Percentiles rank a stretch among this genome's conserved stretches.
phyloP scores from a whole-genome alignment of 2,888 invertebrate genomes.

The Dolichopus griseipennis region DNA sequence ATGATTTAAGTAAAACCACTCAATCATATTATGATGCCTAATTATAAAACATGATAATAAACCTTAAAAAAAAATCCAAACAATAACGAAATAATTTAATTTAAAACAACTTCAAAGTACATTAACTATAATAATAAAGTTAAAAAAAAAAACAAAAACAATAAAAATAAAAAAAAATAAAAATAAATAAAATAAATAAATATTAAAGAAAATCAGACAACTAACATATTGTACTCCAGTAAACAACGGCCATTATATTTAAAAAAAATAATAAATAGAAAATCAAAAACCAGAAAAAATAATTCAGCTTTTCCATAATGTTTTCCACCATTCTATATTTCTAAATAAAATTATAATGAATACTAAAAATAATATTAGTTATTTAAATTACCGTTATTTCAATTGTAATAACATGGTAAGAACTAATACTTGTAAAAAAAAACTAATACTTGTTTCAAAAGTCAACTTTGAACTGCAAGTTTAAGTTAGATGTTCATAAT shows the following conservation, averaged over 20 bases:
- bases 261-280: too few species aligned
- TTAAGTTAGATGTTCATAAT: too few species aligned
- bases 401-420: too few species aligned
- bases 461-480: too few species aligned
- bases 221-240: not conserved
- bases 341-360: too few species aligned
- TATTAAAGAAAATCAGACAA: slow-evolving; percentile 1
- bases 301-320: not conserved
- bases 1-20: not conserved
- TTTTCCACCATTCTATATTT: too few species aligned
- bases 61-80: not conserved
- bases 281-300: not conserved
- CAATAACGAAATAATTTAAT: not conserved
- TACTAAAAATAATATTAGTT: too few species aligned
- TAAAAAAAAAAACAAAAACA: not conserved
- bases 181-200: too few species aligned
- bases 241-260: not conserved
- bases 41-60: not conserved
- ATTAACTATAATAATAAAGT: slow-evolving; percentile 2
- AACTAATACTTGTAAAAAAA: too few species aligned
- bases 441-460: too few species aligned
- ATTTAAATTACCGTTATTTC: too few species aligned
- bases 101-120: slow-evolving; percentile 6
- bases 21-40: not conserved
- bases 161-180: not conserved